A percentile compares a stretch with the other conserved stretches of the same genome.
Conservation (phyloP, 2,797 vertebrate species). For the Gallirallus australis region DNA sequence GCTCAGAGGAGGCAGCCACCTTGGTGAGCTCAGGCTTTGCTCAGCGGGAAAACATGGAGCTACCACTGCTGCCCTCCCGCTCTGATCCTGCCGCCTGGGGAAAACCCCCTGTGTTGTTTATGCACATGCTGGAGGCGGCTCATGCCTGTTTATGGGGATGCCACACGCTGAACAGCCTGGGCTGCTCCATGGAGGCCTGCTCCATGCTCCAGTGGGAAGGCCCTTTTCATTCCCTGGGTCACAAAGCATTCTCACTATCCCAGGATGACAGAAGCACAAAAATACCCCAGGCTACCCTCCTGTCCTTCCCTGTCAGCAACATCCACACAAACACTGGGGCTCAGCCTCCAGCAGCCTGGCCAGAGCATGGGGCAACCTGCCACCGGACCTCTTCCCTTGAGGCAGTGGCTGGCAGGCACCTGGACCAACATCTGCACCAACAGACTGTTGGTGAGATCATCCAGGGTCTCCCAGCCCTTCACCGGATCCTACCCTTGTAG, state of each 20-base stretch:
- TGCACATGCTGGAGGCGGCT: not conserved
- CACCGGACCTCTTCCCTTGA: not conserved
- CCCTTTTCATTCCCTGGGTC: not conserved
- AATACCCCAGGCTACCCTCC: not conserved
- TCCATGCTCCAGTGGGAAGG: not conserved
- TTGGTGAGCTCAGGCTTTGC: not conserved
- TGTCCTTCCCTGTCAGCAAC: not conserved
- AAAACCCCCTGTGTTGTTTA: not conserved
- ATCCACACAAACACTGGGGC: accelerated
- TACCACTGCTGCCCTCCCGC: not conserved
- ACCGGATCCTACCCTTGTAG: not conserved
- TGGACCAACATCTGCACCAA: not conserved
- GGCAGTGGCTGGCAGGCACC: not conserved
- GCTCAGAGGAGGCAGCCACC: not conserved
- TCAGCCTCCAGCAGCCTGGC: not conserved
- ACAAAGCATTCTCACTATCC: accelerated
- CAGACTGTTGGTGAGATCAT: not conserved
- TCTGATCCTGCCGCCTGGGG: not conserved
- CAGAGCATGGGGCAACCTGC: not conserved
- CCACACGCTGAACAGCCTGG: accelerated
- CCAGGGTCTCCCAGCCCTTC: not conserved
- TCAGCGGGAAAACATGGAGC: not conserved
- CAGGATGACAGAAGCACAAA: not conserved
- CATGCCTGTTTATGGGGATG: accelerated
- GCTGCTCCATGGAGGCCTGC: not conserved